A percentile compares a stretch with the other conserved stretches of the same genome.
These are phyloP conservation scores for Callipepla squamata DNA, from an alignment of 2,113 vertebrate species.

Conservation along the genomic window DNA sequence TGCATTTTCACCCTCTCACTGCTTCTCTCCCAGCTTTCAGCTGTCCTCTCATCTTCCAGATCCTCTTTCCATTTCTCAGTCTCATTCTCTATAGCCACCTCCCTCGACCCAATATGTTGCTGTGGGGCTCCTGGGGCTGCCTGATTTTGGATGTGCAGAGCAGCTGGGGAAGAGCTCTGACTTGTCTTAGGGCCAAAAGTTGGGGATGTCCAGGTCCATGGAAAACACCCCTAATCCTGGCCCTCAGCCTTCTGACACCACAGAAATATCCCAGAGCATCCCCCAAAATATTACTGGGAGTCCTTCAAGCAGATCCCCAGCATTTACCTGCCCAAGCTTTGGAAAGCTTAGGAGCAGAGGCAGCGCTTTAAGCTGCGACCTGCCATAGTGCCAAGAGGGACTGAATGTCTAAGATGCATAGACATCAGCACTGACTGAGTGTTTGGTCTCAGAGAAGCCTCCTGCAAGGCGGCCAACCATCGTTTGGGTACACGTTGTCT, in stretches of 20 bases:
- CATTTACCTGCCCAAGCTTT: background rate
- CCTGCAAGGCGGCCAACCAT: background rate
- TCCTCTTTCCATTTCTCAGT: background rate
- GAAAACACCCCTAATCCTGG: background rate
- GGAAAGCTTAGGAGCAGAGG: background rate
- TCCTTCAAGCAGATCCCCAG: background rate
- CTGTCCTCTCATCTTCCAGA: background rate
- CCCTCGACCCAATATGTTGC: accelerated
- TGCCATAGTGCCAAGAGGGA: background rate
- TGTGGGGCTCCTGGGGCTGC: background rate
- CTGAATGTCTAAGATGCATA: background rate
- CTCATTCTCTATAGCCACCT: background rate
- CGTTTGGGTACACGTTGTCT: slow-evolving; percentile 9
- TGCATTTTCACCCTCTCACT: background rate
- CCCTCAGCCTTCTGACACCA: background rate
- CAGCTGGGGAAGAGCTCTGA: accelerated
- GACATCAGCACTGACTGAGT: accelerated
- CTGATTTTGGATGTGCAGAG: background rate
- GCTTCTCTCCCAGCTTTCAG: background rate
- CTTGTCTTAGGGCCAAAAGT: background rate
- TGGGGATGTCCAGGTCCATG: background rate
- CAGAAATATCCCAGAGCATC: background rate
- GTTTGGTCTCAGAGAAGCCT: background rate
- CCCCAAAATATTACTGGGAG: background rate
- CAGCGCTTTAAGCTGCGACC: background rate